phyloP scores from a whole-genome alignment of 2,113 vertebrate species.

The Trematocara nigrifrons region DNA sequence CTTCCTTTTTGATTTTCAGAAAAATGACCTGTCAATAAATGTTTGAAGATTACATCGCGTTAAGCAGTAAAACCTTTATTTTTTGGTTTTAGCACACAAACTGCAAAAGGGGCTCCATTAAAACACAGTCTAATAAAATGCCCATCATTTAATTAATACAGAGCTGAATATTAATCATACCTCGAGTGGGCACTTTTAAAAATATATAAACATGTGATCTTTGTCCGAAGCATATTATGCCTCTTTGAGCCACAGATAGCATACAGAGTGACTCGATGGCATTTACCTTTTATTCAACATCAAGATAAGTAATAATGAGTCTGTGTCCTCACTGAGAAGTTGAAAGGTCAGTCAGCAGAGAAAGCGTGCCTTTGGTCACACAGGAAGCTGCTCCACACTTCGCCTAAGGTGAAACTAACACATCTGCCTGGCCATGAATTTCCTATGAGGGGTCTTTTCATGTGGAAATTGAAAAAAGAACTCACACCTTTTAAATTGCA shows the following conservation, averaged over 20 bases:
- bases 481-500: conserved; percentile 26
- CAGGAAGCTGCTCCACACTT: conserved; percentile 33
- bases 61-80: neutral
- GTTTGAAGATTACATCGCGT: neutral
- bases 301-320: neutral
- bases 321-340: neutral
- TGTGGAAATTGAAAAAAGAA: conserved; percentile 34
- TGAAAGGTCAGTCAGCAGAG: conserved; percentile 1
- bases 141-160: neutral
- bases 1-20: neutral
- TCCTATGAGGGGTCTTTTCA: conserved; percentile 40
- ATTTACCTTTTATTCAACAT: neutral
- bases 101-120: neutral
- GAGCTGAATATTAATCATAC: neutral
- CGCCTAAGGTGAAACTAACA: conserved; percentile 7
- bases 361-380: conserved; percentile 39
- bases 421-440: conserved; percentile 30
- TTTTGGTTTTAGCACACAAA: neutral
- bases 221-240: neutral
- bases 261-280: neutral
- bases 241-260: neutral
- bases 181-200: neutral
- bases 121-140: neutral
- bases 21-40: neutral
- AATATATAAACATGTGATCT: neutral